These are phyloP conservation scores for Triplophysa dalaica DNA, from an alignment of 2,113 vertebrate species.

Conservation along the genomic window DNA sequence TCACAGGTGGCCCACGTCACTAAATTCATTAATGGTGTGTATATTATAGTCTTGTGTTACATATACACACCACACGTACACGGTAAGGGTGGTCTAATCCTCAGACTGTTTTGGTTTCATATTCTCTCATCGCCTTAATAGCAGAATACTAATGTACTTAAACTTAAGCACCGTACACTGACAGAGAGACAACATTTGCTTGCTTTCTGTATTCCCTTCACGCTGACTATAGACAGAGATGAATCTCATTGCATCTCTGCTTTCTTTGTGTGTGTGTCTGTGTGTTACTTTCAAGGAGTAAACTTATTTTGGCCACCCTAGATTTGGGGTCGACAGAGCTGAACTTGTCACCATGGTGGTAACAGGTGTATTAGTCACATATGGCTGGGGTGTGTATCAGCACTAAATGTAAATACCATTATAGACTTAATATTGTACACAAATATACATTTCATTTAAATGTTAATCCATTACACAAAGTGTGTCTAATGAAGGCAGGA, in stretches of 20 bases:
- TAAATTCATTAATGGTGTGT: not conserved
- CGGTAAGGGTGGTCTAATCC: constrained; percentile 39
- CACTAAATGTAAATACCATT: constrained; percentile 18
- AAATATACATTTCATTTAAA: constrained; percentile 25
- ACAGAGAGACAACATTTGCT: constrained; percentile 52
- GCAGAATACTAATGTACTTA: constrained; percentile 49
- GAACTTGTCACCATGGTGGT: not conserved
- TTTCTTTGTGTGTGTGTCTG: not conserved
- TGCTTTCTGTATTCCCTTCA: constrained; percentile 1
- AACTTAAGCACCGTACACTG: constrained; percentile 44
- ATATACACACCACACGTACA: constrained; percentile 9
- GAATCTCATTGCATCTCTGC: not conserved
- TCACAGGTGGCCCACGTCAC: not conserved
- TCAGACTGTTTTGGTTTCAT: constrained; percentile 42
- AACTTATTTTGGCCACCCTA: constrained; percentile 4
- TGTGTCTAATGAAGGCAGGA: constrained; percentile 1
- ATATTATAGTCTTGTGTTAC: constrained; percentile 29
- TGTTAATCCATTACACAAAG: not conserved
- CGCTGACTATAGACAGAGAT: not conserved
- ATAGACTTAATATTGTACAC: not conserved
- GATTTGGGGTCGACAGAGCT: constrained; percentile 11
- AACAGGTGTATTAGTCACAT: constrained; percentile 1
- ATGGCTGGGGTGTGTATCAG: not conserved
- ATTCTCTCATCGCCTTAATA: constrained; percentile 51
- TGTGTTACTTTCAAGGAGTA: not conserved